A percentile compares a stretch with the other conserved stretches of the same genome.
Conservation (phyloP, 2,797 vertebrate species). For the Darevskia nairensis region DNA sequence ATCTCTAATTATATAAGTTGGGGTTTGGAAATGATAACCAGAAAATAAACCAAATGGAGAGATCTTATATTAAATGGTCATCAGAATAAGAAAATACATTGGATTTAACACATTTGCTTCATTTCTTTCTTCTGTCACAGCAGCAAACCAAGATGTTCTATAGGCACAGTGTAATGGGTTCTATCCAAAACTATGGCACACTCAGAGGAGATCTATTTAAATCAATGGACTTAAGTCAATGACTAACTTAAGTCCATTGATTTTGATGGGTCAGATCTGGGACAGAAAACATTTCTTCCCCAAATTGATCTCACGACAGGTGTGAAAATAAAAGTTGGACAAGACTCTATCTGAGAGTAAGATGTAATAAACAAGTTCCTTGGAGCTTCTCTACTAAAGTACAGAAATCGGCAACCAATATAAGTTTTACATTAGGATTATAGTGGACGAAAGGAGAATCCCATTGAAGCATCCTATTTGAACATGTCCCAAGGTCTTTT, state of each 20-base stretch:
- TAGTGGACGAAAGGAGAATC: neutral
- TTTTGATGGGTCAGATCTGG: no score
- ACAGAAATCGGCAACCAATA: neutral
- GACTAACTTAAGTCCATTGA: no score
- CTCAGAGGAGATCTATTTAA: no score
- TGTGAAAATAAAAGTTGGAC: neutral
- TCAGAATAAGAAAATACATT: neutral
- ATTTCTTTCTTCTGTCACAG: neutral
- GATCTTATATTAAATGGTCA: neutral
- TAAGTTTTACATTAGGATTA: neutral
- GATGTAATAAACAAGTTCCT: neutral
- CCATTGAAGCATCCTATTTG: neutral
- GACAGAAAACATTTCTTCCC: no score
- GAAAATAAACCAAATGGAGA: neutral
- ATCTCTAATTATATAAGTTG: neutral
- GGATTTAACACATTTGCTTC: neutral
- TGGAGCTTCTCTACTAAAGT: neutral
- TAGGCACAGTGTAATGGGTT: no score
- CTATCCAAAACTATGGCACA: no score
- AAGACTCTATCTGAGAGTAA: neutral
- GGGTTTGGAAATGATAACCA: neutral
- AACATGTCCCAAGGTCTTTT: neutral
- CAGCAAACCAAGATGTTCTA: neutral
- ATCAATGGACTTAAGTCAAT: no score
- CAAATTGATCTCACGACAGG: neutral